Evolutionary conservation across 2,113 vertebrate species (phyloP), one percentile per base, ranked within the genome.

Genomic region (Progne subis): DNA sequence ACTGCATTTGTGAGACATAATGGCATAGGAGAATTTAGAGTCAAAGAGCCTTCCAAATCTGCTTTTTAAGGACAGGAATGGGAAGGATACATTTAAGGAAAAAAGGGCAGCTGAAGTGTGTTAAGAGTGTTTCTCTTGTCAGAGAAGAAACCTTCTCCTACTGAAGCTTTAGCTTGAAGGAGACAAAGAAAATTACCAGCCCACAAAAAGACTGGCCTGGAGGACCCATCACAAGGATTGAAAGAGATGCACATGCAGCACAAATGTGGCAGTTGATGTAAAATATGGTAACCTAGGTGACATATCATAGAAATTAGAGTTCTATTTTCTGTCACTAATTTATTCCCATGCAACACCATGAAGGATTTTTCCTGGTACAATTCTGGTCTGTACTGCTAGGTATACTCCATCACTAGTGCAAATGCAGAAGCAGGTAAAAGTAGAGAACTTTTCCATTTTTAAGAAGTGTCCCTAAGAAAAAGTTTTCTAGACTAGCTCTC

Each of bases 331-430:
- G 75, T 77, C 90, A 89, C 43, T 97, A 74, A 95, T 96, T 91
- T 96, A 91, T 86, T 93, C 90, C 87, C 82, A 83, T 70, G 84
- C 50, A 82, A 79, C 67, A 82, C 70, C 75, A 77, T 94, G 93
- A 95, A 93, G 71, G 64, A 97, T 96, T 95, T 96, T 92, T 95
- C 94, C 92, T 92, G 75, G 94, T 83, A 90, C 88, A 95, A 94
- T 95, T 97, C 65, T 0, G 0, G 79, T 47, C 85, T 64, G 57
- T 63, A 90, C 83, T 71, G 79, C 80, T 41, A 91, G 76, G 94
- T 57, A 46, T 65, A 93, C 46, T 95, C 71, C 59, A 88, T 94
- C 92, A 95, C 79, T 32, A 69, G 76, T 64, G 47, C 49, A 95
- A 92, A 94, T 39, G 55, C 47, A 92, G 76, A 59, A 69, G 75